Conservation (phyloP, 2,797 vertebrate species). For the Hylomyscus alleni region DNA sequence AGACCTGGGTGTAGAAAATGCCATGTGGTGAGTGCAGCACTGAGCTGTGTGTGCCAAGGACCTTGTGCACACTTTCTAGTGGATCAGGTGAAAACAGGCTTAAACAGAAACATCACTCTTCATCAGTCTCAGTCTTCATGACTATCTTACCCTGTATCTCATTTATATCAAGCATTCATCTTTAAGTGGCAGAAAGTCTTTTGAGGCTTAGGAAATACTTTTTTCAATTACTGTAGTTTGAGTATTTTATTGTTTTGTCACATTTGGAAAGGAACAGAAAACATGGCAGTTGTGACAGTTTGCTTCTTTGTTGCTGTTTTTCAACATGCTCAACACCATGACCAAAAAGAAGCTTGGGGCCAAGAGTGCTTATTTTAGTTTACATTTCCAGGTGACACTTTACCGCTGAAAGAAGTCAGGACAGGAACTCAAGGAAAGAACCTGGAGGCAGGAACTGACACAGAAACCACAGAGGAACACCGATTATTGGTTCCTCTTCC, state of each 20-base stretch:
- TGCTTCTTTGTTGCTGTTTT: not conserved
- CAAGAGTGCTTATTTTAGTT: not conserved
- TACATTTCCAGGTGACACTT: not conserved
- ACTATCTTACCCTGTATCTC: not conserved
- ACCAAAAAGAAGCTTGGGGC: not conserved
- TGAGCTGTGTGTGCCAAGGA: not conserved
- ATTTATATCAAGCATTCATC: not conserved
- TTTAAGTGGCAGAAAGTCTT: slow-evolving; percentile 8
- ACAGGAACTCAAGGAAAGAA: not conserved
- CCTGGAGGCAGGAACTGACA: not conserved
- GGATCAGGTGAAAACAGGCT: not conserved
- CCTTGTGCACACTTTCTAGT: not conserved
- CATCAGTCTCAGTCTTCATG: not conserved
- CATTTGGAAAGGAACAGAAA: not conserved
- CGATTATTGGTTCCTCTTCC: not conserved
- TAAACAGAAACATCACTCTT: slow-evolving; percentile 16
- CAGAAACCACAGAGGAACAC: not conserved
- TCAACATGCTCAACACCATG: not conserved
- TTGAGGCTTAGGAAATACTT: not conserved
- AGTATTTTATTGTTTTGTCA: not conserved
- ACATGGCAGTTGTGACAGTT: not conserved
- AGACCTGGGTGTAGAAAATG: not conserved
- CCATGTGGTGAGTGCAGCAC: not conserved
- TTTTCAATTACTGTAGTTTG: not conserved
- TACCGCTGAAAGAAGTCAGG: not conserved